phyloP scores from a whole-genome alignment of 2,797 vertebrate species.

The Muscicapa striata region DNA sequence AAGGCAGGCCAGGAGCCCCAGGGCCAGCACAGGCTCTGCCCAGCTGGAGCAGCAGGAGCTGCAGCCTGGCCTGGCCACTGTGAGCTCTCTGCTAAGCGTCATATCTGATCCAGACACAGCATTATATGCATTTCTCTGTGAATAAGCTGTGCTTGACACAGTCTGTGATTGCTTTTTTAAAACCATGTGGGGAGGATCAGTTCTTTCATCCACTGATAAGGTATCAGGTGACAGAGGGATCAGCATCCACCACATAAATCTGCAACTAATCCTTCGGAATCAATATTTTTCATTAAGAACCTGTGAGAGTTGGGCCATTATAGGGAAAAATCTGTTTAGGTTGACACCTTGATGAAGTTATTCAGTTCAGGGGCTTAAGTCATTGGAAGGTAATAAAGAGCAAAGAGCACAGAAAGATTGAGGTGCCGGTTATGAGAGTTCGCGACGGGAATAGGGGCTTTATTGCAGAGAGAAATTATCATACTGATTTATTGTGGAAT shows the following conservation, averaged over 20 bases:
- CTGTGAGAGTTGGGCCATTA: constrained; percentile 81
- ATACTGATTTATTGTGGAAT: constrained; percentile 63
- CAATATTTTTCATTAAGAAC: constrained; percentile 90
- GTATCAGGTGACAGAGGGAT: constrained; percentile 82
- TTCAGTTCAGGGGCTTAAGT: constrained; percentile 82
- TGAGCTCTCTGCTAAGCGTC: constrained; percentile 13
- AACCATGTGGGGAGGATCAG: constrained; percentile 65
- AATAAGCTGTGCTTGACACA: constrained; percentile 69
- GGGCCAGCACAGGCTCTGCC: neutral
- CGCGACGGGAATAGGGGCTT: constrained; percentile 47
- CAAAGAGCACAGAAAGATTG: constrained; percentile 69
- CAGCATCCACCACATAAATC: constrained; percentile 84
- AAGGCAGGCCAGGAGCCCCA: accelerated
- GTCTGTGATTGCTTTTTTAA: constrained; percentile 75
- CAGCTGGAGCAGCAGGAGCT: neutral
- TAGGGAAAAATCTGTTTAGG: constrained; percentile 85
- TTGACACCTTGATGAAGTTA: constrained; percentile 88
- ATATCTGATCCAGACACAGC: constrained; percentile 54
- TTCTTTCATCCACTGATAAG: constrained; percentile 76
- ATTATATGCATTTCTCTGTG: constrained; percentile 73
- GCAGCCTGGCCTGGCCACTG: neutral
- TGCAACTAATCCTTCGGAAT: constrained; percentile 84
- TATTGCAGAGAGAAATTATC: constrained; percentile 65
- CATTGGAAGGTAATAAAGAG: constrained; percentile 85
- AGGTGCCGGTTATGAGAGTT: constrained; percentile 68